Conservation (phyloP, 2,888 invertebrate species). For the Conistra vaccinii region DNA sequence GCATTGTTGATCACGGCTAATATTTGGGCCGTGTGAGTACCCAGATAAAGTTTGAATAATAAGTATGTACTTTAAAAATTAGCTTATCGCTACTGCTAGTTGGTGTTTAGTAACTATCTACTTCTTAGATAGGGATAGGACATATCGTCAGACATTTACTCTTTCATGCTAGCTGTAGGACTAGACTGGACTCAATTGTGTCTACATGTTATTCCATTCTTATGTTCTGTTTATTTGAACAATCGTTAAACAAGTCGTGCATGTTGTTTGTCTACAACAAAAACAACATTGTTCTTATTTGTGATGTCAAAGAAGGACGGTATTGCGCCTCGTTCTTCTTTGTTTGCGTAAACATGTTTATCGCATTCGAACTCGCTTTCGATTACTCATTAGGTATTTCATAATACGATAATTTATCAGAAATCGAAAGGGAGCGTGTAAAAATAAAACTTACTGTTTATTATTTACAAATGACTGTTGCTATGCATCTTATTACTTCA, state of each 20-base stretch:
- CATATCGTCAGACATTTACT: not conserved
- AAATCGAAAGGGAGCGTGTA: constrained; percentile 30
- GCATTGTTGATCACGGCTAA: constrained; percentile 21
- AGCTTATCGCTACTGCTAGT: constrained; percentile 4
- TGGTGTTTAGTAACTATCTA: not conserved
- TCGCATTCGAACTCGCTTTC: constrained; percentile 38
- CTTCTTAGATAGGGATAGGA: not conserved
- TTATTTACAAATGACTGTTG: not conserved
- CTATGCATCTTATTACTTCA: constrained; percentile 2
- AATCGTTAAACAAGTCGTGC: constrained; percentile 1
- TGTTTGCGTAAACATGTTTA: constrained; percentile 61
- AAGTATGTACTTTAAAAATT: not conserved
- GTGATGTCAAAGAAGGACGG: constrained; percentile 45
- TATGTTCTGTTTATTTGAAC: constrained; percentile 16
- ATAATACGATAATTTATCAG: constrained; percentile 39
- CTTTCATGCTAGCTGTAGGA: not conserved
- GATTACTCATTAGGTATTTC: constrained; percentile 48
- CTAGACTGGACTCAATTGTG: not conserved
- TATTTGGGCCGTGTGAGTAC: constrained; percentile 27
- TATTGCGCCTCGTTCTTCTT: constrained; percentile 38
- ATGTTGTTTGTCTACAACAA: constrained; percentile 12
- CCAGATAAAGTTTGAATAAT: not conserved
- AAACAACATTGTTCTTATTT: constrained; percentile 38
- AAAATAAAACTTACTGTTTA: not conserved
- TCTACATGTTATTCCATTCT: not conserved